Evolutionary conservation across 2,888 invertebrate genomes (phyloP), one percentile per base, ranked within the genome.

Genomic region (Athripsodes cinereus): DNA sequence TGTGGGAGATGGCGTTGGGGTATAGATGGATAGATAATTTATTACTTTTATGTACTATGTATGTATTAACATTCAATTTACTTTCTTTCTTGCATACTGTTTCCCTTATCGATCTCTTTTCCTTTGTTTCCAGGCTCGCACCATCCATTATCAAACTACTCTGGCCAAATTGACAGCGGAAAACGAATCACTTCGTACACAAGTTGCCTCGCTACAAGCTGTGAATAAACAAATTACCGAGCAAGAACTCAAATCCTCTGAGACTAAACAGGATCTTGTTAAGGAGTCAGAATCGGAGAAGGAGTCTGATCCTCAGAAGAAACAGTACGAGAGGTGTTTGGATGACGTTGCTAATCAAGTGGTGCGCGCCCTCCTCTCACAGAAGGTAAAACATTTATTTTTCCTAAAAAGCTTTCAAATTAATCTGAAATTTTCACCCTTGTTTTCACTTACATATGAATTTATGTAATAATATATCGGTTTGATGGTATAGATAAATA

Each of bases 341-440:
- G 88, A 92, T 75, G 87, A 92, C 74, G 88, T 92, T 64, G 91
- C 89, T 61, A 88, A 88, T 72, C 88, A 88, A 71, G 88, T 90
- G 65, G 89, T 92, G 58, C 84, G 88, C 66, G 91, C 91, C 52
- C 79, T 92, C 63, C 82, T 92, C 65, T 87, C 88, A 52, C 92
- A 92, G 78, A 92, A 91, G 85, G 90, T 90, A 71, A 69, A n/a
- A n/a, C n/a, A n/a, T n/a, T n/a, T n/a, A n/a, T n/a, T n/a, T n/a
- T n/a, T n/a, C n/a, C n/a, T n/a, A n/a, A n/a, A n/a, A n/a, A n/a
- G n/a, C n/a, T n/a, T n/a, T n/a, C n/a, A n/a, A n/a, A n/a, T n/a
- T n/a, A n/a, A n/a, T n/a, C n/a, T n/a, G n/a, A n/a, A n/a, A n/a
- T n/a, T n/a, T n/a, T n/a, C n/a, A n/a, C n/a, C n/a, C n/a, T n/a